Conservation (phyloP, 2,113 vertebrate species). For the Eolophus roseicapilla region DNA sequence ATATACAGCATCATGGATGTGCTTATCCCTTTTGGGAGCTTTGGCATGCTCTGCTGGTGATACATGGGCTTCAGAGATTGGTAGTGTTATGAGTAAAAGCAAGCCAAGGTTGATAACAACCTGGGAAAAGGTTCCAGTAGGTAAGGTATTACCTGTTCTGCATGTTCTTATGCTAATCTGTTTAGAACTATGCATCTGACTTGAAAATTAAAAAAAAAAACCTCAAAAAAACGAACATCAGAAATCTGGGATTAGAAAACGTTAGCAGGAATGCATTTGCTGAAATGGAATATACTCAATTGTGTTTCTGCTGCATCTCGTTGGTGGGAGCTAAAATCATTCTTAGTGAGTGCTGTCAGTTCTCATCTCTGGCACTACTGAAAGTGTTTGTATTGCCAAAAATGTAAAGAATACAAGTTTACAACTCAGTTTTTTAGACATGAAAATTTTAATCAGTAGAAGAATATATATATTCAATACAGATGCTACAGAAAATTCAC, state of each 20-base stretch:
- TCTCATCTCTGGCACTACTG: not conserved
- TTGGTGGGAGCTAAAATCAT: not conserved
- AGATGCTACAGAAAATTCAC: not conserved
- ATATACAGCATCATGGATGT: constrained; percentile 95
- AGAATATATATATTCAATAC: not conserved
- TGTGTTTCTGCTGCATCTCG: not conserved
- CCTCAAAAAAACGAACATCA: not conserved
- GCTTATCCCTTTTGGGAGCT: constrained; percentile 90
- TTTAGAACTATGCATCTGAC: not conserved
- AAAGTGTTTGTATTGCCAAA: not conserved
- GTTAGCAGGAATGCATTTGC: not conserved
- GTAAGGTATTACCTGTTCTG: constrained; percentile 72
- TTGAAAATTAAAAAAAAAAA: not conserved
- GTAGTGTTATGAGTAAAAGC: constrained; percentile 82
- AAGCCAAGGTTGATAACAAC: constrained; percentile 91
- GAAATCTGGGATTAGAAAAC: not conserved
- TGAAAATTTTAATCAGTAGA: not conserved
- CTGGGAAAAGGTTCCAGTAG: constrained; percentile 90
- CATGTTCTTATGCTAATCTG: not conserved
- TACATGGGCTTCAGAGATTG: constrained; percentile 96
- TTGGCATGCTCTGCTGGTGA: constrained; percentile 90
- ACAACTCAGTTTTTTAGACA: not conserved
- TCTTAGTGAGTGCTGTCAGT: not conserved
- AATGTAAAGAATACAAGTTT: not conserved
- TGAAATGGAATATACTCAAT: not conserved